Evolutionary conservation across 2,888 invertebrate genomes (phyloP).

Genomic region (Cephalotes varians): DNA sequence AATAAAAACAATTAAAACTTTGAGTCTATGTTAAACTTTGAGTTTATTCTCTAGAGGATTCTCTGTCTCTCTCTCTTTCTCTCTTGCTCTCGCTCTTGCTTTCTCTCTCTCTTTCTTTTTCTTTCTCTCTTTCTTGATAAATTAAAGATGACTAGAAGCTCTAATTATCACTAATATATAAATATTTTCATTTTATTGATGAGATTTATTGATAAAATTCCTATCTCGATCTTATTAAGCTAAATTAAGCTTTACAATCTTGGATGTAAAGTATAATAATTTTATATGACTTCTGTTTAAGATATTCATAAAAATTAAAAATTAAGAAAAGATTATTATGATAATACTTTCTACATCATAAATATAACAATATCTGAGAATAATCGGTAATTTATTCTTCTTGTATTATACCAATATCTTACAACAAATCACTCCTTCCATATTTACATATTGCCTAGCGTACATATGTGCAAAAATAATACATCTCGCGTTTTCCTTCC

Average conservation of each 20-base stretch:
- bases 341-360: not conserved
- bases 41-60: no score
- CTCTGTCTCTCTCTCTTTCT: no score
- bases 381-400: not conserved
- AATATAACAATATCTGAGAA: not conserved
- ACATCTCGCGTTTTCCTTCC: not conserved
- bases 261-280: not conserved
- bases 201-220: no score
- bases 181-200: no score
- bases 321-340: not conserved
- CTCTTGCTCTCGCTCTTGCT: no score
- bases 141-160: not conserved
- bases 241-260: not conserved
- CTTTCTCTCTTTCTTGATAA: not conserved
- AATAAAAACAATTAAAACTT: not conserved
- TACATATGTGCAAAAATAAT: slow-evolving; percentile 3
- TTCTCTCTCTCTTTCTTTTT: not conserved
- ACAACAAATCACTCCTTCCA: not conserved
- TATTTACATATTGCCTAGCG: not conserved
- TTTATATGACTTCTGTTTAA: not conserved
- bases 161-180: no score
- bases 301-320: not conserved
- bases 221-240: not conserved
- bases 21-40: no score
- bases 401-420: not conserved